These are phyloP conservation scores for Caenorhabditis latens DNA, from an alignment of 1,140 invertebrate species.

Conservation along the genomic window DNA sequence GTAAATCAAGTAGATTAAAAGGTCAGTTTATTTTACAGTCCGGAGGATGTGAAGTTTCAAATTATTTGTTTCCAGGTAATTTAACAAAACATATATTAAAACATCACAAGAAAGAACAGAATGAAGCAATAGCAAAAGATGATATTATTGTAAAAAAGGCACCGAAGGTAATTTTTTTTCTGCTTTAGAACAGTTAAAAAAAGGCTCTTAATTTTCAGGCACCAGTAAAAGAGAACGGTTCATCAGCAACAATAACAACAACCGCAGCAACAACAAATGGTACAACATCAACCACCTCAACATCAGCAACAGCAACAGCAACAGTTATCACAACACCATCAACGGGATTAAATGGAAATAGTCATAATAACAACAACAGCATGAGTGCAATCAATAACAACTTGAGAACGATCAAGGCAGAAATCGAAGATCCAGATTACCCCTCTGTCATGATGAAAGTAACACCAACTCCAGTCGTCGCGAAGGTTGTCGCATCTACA, in stretches of 20 bases:
- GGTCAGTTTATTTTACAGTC: constrained; percentile 54
- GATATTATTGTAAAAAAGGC: constrained; percentile 77
- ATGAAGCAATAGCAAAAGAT: constrained; percentile 76
- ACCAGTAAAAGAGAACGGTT: constrained; percentile 64
- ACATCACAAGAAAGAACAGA: constrained; percentile 77
- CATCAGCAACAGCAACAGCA: constrained; percentile 77
- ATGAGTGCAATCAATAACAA: constrained; percentile 10
- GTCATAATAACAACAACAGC: constrained; percentile 41
- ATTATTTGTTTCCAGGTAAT: constrained; percentile 72
- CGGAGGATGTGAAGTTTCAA: not conserved
- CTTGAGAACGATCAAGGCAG: not conserved
- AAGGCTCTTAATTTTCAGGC: not conserved
- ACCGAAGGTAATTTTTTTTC: constrained; percentile 72
- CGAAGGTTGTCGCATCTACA: not conserved
- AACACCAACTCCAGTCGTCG: not conserved
- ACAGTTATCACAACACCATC: not conserved
- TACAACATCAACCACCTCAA: constrained; percentile 75
- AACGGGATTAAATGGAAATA: not conserved
- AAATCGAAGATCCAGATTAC: constrained; percentile 37
- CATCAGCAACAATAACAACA: not conserved
- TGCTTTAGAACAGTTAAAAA: not conserved
- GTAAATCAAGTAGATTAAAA: constrained; percentile 75
- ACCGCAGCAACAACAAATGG: constrained; percentile 46
- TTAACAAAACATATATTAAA: constrained; percentile 77
- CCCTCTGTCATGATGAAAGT: too few species aligned